Evolutionary conservation across 2,888 invertebrate species (phyloP), one percentile per base, ranked within the genome.

Genomic region (Drosophila phalerata): DNA sequence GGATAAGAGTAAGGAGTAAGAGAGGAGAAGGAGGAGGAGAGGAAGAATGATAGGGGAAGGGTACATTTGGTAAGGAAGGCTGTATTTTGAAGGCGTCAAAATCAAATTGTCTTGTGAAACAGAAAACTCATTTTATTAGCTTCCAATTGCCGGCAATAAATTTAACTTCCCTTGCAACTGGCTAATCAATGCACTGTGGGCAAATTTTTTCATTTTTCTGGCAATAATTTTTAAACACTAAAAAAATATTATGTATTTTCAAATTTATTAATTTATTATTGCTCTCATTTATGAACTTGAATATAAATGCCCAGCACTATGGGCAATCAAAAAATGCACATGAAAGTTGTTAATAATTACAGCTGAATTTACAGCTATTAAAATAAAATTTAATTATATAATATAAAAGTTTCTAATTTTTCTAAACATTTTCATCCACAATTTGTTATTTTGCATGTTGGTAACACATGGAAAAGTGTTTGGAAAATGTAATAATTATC

Each of bases 91-190:
- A 49, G 32, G 32, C 48, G 32, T 49, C 53, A 53, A 79, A 86
- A 86, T 86, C 87, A 61, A 90, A 86, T 86, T 90, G 90, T 88
- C 84, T 87, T 81, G 64, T 71, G 66, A 69, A 75, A 66, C 70
- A 60, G 52, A 65, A 81, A 75, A 68, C 60, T 38, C 79, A 80
- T 85, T 87, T 73, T 78, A 81, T 86, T 90, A 75, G 79, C 83
- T 68, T 70, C 71, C 79, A 73, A 88, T 87, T 85, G 79, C 79
- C 81, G 83, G 77, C 85, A 80, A 87, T 90, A 65, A 87, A 79
- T 52, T 71, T 63, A 78, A 84, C 81, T 85, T 91, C 88, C 91
- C 80, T 75, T 79, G 47, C 71, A 90, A 88, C 81, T 58, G 81
- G 90, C 91, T 90, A 89, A 90, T 90, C 88, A 87, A 34, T 5